Evolutionary conservation across 2,888 invertebrate species (phyloP), one percentile per base, ranked within the genome.

Genomic region (Netelia melanura): DNA sequence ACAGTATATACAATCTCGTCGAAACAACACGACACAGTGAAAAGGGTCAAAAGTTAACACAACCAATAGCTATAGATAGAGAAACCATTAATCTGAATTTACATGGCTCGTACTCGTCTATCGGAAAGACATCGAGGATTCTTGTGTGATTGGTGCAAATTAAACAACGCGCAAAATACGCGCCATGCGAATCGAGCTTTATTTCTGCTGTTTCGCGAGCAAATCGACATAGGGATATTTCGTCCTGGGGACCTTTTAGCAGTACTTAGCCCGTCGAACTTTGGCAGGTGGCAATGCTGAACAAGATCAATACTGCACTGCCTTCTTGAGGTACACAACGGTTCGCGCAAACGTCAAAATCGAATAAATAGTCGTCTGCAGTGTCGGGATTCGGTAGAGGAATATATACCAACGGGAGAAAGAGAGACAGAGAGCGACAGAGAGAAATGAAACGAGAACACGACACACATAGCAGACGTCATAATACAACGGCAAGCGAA

Each of bases 281-380:
- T 56, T 30, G 10, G 21, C 44, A 56, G 70, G 56, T 79, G 85
- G 83, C 76, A 76, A 71, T 44, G 61, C 82, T 78, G 70, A 23
- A 25, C 21, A 79, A 76, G 85, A 85, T 85, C 85, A 85, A 85
- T 85, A 85, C 83, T 80, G 76, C 85, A 85, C 85, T 80, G 83
- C 75, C 80, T 83, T 77, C 76, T 80, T 62, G 79, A 62, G 76
- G 43, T 52, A 67, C 48, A 77, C 21, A 52, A 75, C 58, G 80
- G 61, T 79, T 87, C 75, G 91, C 92, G 91, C 91, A 92, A 91
- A 91, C 90, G 90, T 92, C 88, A 91, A 90, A 91, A 90, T 91
- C 90, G 90, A 89, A 90, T 90, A 91, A 90, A 91, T 90, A 92
- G 91, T 91, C 88, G 90, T 91, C 91, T 89, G 91, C 89, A 89